Evolutionary conservation across 2,797 vertebrate genomes (phyloP).

Genomic region (Chromis chromis): DNA sequence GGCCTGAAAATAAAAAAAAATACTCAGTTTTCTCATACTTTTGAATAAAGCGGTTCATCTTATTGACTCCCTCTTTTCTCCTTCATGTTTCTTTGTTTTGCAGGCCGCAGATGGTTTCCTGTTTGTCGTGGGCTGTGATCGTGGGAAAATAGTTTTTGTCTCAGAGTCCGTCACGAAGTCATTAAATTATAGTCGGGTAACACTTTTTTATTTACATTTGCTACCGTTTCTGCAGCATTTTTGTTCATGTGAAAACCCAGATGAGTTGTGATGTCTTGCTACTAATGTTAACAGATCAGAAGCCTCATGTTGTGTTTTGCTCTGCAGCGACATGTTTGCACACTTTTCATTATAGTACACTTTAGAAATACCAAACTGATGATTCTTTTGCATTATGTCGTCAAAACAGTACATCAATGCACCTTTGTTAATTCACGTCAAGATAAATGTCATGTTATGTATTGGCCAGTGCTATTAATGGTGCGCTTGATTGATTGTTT

Average conservation of each 20-base stretch:
- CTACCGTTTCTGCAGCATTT: slow-evolving; percentile 43
- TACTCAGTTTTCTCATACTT: slow-evolving; percentile 27
- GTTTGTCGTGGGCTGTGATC: slow-evolving; percentile 96
- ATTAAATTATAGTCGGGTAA: slow-evolving; percentile 94
- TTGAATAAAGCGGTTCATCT: slow-evolving; percentile 49
- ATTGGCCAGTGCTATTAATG: neutral
- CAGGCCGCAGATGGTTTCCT: slow-evolving; percentile 96
- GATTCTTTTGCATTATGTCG: neutral
- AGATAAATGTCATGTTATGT: neutral
- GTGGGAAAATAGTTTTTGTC: slow-evolving; percentile 95
- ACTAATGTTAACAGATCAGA: slow-evolving; percentile 1
- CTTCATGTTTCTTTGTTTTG: slow-evolving; percentile 57
- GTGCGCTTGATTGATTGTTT: neutral
- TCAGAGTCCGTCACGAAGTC: slow-evolving; percentile 95
- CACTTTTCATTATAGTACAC: neutral
- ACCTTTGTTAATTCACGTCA: neutral
- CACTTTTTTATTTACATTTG: slow-evolving; percentile 62
- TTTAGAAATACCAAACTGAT: neutral
- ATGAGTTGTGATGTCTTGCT: slow-evolving; percentile 27
- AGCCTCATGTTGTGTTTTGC: neutral
- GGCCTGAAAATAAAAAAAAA: neutral
- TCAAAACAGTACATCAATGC: neutral
- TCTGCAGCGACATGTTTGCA: too few relatives aligned
- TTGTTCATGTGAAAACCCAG: slow-evolving; percentile 50
- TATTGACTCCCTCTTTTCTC: slow-evolving; percentile 15